Evolutionary conservation across 1,140 invertebrate species (phyloP), one percentile per base, ranked within the genome.

Genomic region (Drosophila pandora): DNA sequence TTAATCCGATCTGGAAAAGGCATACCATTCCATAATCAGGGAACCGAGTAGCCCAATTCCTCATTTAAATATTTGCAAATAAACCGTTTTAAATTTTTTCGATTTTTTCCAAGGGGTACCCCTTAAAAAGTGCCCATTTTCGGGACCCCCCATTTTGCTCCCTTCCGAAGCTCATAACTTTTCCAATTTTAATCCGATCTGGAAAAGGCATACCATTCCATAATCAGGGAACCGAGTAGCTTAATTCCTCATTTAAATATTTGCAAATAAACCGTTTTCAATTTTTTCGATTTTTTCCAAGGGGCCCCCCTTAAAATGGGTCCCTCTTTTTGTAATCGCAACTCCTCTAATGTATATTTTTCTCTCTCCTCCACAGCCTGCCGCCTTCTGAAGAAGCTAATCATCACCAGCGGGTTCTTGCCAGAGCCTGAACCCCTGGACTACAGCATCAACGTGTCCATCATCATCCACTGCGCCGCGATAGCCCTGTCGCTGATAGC

Each of bases 391-490:
- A 79, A 77, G 50, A 90, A 90, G 53, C 22, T 90, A 0, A 57
- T 90, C 13, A 13, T 79, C 3, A 79, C 49, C 1, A 9, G 47
- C 12, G 64, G 75, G 2, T 5, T 78, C 10, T 2, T 90, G 48
- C 81, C 89, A 0, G 54, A 50, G 22, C 73, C 81, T 3, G 81
- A 89, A 34, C 37, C 54, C 6, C 28, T 72, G 2, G 73, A 87
- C 47, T 89, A 78, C 23, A 79, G 80, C 54, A 77, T 90, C 10
- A 89, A 79, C 59, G 63, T 89, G 6, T 88, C 84, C 1, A 67
- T 90, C 23, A 70, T 90, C 4, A 79, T 90, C 39, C 89, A 90
- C 13, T 79, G 84, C 5, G 68, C 68, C 0, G 89, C 84, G 23
- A 83, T 90, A 39, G 84, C 72, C 0, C 9, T 85, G 6, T 89